phyloP scores from a whole-genome alignment of 1,140 invertebrate genomes.

The Papilio polyxenes region DNA sequence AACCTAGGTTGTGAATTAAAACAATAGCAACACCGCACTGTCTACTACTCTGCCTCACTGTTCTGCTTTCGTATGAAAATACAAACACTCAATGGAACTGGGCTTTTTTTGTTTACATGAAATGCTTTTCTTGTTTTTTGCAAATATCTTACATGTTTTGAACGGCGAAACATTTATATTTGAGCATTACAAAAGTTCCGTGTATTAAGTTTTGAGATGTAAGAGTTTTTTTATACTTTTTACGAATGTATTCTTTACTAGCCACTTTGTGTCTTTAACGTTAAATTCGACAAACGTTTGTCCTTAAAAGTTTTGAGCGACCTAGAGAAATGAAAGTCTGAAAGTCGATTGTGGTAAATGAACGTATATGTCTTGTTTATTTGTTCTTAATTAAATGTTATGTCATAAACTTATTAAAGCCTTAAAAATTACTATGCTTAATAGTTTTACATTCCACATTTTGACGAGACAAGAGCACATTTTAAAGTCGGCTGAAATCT shows the following conservation, averaged over 20 bases:
- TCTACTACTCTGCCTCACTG: not conserved
- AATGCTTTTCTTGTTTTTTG: not conserved
- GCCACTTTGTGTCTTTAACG: not conserved
- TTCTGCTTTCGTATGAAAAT: not conserved
- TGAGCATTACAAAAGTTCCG: not conserved
- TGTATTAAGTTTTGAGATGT: not conserved
- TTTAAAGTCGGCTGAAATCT: not conserved
- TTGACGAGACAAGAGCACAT: not conserved
- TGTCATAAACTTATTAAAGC: not conserved
- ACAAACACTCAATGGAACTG: not conserved
- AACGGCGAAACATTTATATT: not conserved
- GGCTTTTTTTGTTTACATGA: not conserved
- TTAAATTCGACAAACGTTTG: not conserved
- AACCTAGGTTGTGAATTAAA: no score
- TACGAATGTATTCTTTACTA: not conserved
- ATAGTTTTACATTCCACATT: not conserved
- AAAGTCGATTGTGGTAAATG: not conserved
- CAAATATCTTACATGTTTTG: not conserved
- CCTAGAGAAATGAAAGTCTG: constrained; percentile 12
- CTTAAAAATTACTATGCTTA: not conserved
- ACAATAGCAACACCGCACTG: no score
- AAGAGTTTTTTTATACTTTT: not conserved
- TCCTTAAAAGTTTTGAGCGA: constrained; percentile 20
- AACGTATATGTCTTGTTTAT: not conserved
- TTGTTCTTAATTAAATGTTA: not conserved